Evolutionary conservation across 2,888 invertebrate species (phyloP).

Genomic region (Mamestra brassicae): DNA sequence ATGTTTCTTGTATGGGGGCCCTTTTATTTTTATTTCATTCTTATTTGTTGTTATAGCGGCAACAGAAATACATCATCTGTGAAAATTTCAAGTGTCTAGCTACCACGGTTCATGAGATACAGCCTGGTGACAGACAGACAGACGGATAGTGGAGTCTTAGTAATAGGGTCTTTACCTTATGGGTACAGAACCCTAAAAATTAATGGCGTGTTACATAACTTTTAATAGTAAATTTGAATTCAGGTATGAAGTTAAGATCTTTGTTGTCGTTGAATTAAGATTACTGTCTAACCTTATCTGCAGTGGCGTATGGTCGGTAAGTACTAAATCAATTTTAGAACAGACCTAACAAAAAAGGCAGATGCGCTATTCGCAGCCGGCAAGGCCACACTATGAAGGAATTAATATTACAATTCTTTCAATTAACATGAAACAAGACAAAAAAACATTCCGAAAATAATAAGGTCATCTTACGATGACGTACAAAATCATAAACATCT

Average conservation of each 20-base stretch:
- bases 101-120: too few species aligned
- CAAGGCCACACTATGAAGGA: not conserved
- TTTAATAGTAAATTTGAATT: not conserved
- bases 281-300: not conserved
- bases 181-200: not conserved
- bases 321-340: not conserved
- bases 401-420: not conserved
- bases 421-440: conserved; percentile 17
- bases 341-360: not conserved
- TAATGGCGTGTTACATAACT: not conserved
- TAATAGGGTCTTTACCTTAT: too few species aligned
- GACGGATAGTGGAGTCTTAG: too few species aligned
- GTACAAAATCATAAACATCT: conserved; percentile 60
- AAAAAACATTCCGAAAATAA: conserved; percentile 9
- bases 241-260: not conserved
- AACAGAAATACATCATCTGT: too few species aligned
- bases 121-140: too few species aligned
- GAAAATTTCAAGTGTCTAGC: too few species aligned
- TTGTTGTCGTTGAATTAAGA: not conserved
- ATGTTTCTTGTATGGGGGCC: too few species aligned
- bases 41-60: too few species aligned
- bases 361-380: not conserved
- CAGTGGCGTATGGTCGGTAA: not conserved
- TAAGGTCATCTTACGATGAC: conserved; percentile 31
- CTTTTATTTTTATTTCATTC: too few species aligned